Conservation (phyloP, 2,888 invertebrate species). For the Mamestra brassicae region DNA sequence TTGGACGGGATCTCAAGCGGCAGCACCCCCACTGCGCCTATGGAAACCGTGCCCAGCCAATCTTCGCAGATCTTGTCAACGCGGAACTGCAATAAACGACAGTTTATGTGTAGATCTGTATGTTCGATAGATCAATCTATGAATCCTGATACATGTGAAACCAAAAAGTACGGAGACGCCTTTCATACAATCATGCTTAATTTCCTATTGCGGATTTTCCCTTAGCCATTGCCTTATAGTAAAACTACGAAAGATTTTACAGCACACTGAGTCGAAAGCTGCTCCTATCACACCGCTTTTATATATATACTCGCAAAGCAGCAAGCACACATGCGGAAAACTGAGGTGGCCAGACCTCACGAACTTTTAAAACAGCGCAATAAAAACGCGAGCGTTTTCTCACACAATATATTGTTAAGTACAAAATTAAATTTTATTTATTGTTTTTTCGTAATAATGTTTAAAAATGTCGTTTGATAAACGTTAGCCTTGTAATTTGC, state of each 20-base stretch:
- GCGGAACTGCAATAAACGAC: conserved; percentile 89
- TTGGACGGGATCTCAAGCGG: conserved; percentile 93
- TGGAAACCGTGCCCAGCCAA: conserved; percentile 95
- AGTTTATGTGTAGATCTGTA: conserved; percentile 25
- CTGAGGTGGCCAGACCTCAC: not conserved
- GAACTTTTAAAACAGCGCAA: not conserved
- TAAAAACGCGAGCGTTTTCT: not conserved
- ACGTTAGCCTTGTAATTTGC: no score
- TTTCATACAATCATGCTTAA: not conserved
- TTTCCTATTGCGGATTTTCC: not conserved
- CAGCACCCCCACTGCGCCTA: conserved; percentile 95
- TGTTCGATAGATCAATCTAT: not conserved
- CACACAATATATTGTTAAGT: not conserved
- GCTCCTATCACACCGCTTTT: not conserved
- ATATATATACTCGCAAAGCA: not conserved
- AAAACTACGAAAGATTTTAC: not conserved
- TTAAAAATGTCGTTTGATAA: no score
- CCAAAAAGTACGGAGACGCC: not conserved
- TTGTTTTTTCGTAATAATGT: no score
- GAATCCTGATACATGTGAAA: not conserved
- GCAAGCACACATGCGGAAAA: not conserved
- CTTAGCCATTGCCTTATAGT: no score
- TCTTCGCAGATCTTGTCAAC: conserved; percentile 93
- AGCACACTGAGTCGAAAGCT: not conserved
- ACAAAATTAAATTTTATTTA: not conserved